Base-by-base conservation (phyloP, 2,113 vertebrate genomes). In the Ptilonorhynchus violaceus region DNA sequence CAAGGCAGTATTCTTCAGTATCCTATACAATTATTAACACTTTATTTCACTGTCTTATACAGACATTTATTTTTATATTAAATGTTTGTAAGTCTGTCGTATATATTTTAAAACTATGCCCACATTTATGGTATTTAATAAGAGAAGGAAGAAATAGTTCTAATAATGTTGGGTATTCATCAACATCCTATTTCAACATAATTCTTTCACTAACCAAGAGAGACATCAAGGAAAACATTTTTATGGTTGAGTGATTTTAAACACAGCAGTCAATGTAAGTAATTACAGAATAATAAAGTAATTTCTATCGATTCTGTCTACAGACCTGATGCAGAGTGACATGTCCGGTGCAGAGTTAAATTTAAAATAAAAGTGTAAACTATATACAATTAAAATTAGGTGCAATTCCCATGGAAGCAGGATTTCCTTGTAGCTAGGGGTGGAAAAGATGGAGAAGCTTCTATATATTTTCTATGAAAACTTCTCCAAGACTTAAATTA, bases 261-360 rank as follows among this genome's bases (percentile, higher is more conserved):
- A 96, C 75, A 94, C 85, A 96, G 76, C 89, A 96, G 79, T 96
- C 80, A 69, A 96, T 96, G 73, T 63, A 85, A 75, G 24, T 96
- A 97, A 98, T 97, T 97, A 97, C 62, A 94, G 90, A 97, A 93
- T 89, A 97, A 97, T 75, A 95, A 96, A 96, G 92, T 96, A 85
- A 96, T 97, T 96, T 93, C 81, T 96, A 97, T 73, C 0, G 75
- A 96, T 94, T 87, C 70, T 53, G 62, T 93, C 96, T 78, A 96
- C 33, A 96, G 95, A 94, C 47, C 79, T 90, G 85, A 96, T 85
- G 91, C 35, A 94, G 52, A 49, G 49, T 92, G 95, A 94, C 91
- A 89, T 60, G 18, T 70, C 66, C 42, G 76, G 37, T 33, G 82
- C 11, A 91, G 64, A 85, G 59, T 85, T 72, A 95, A 74, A 92